Percentiles rank a stretch among this genome's conserved stretches.
Conservation (phyloP, 2,888 invertebrate species). For the Erebia aethiops region DNA sequence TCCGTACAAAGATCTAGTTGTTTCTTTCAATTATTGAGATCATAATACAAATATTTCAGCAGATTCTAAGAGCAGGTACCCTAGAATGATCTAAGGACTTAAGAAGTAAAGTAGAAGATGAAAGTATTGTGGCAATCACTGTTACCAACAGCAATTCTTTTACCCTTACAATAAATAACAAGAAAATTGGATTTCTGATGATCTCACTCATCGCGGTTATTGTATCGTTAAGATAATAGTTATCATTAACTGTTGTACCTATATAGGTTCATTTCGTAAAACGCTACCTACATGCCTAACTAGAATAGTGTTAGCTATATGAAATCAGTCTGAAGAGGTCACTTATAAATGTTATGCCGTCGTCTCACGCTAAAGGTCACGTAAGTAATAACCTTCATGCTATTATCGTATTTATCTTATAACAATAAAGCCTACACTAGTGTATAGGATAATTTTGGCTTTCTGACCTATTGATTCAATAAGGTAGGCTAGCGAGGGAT, state of each 20-base stretch:
- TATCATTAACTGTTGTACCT: slow-evolving; percentile 5
- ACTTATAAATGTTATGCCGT: slow-evolving; percentile 31
- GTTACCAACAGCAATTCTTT: not conserved
- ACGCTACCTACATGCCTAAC: not conserved
- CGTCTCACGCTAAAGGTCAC: slow-evolving; percentile 31
- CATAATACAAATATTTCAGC: too few species aligned
- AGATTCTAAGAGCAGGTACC: too few species aligned
- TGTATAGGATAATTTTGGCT: slow-evolving; percentile 20
- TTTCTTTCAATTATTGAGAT: not conserved
- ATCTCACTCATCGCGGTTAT: not conserved
- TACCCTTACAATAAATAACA: not conserved
- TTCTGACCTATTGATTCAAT: slow-evolving; percentile 27
- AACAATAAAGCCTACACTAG: slow-evolving; percentile 27
- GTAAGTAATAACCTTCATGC: slow-evolving; percentile 7
- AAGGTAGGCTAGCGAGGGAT: slow-evolving; percentile 21
- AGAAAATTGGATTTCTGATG: slow-evolving; percentile 12
- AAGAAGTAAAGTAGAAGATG: not conserved
- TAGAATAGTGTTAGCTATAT: not conserved
- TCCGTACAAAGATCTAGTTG: not conserved
- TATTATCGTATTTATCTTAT: slow-evolving; percentile 19
- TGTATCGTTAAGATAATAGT: slow-evolving; percentile 16
- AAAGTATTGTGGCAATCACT: not conserved
- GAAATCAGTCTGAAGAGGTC: slow-evolving; percentile 30
- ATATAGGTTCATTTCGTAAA: slow-evolving; percentile 1
- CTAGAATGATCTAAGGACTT: too few species aligned